Conservation (phyloP, 2,888 invertebrate genomes). For the Augochlorella aurata region DNA sequence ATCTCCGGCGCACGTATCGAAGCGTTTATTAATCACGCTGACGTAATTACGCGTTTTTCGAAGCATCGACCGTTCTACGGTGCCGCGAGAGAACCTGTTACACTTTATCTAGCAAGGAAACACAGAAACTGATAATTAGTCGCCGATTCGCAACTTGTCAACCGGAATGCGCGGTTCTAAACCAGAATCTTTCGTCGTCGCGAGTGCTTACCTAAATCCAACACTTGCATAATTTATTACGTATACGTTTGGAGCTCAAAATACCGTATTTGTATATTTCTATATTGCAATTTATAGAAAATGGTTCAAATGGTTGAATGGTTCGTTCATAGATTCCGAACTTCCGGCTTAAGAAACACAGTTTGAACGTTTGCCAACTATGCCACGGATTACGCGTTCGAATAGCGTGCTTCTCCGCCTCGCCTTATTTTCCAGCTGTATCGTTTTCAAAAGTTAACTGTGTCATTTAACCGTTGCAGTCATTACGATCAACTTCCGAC, state of each 20-base stretch:
- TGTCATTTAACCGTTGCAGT: too few relatives aligned
- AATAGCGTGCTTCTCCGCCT: background rate
- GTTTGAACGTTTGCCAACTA: background rate
- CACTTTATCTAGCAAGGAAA: background rate
- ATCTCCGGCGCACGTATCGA: slow-evolving; percentile 12
- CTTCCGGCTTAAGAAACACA: background rate
- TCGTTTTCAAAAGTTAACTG: background rate
- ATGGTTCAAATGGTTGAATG: too few relatives aligned
- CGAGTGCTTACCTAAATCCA: too few relatives aligned
- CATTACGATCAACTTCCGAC: too few relatives aligned
- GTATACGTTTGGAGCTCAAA: too few relatives aligned
- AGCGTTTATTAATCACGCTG: slow-evolving; percentile 10
- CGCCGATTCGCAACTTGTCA: background rate
- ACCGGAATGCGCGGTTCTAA: background rate
- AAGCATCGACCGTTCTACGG: background rate
- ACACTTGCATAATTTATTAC: too few relatives aligned
- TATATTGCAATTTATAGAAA: too few relatives aligned
- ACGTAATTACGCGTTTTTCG: background rate
- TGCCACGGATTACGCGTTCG: background rate
- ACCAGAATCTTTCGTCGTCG: background rate
- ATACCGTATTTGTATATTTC: too few relatives aligned
- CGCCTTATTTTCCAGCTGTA: background rate
- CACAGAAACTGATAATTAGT: background rate
- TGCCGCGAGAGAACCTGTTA: background rate
- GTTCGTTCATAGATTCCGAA: background rate